Base-by-base conservation (phyloP, 2,113 vertebrate species). In the Trochalopteron elliotii region DNA sequence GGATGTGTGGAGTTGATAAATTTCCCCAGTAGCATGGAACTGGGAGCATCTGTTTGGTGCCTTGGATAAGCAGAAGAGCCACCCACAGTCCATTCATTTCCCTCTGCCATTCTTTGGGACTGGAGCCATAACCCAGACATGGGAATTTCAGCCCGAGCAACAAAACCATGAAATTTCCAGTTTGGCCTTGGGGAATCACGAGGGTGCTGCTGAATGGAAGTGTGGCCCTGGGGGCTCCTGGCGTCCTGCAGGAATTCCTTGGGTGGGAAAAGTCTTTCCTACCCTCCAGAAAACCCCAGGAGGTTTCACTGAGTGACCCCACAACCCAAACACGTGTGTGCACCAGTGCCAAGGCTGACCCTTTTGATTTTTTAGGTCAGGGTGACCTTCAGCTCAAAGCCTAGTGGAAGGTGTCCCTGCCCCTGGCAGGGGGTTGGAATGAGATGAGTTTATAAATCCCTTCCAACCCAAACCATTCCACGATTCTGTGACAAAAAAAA, bases 301-400 rank as follows among this genome's bases (percentile, higher is more conserved):
- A 22, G 59, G 31, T 37, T 68, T 22, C n/a, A 4, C 5, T 1
- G 57, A 45, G 50, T 11, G 2, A 39, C 50, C 20, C 27, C 69
- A 55, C 35, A 25, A 25, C 37, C 15, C 15, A 15, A 76, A 72
- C 6, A 1, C 1, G 0, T 1, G 9, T 3, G 55, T 25, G 50
- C 74, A 42, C 44, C 2, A 7, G 9, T 18, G 31, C n/a, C 2
- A 1, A 72, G 20, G 35, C 12, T 0, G 8, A 67, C 4, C 24
- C 13, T 49, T 72, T 21, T 3, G 1, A 11, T 42, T 45, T 50
- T 55, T 79, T 18, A 31, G 56, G 8, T 35, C 39, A 37, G 31
- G 10, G 7, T 12, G 45, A 53, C 60, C 45, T 68, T 45, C 53
- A 67, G 53, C 28, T 59, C 59, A 20, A 52, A 60, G 86, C 39